Evolutionary conservation across 2,113 vertebrate genomes (phyloP), one percentile per base, ranked within the genome.

Genomic region (Mixornis gularis): DNA sequence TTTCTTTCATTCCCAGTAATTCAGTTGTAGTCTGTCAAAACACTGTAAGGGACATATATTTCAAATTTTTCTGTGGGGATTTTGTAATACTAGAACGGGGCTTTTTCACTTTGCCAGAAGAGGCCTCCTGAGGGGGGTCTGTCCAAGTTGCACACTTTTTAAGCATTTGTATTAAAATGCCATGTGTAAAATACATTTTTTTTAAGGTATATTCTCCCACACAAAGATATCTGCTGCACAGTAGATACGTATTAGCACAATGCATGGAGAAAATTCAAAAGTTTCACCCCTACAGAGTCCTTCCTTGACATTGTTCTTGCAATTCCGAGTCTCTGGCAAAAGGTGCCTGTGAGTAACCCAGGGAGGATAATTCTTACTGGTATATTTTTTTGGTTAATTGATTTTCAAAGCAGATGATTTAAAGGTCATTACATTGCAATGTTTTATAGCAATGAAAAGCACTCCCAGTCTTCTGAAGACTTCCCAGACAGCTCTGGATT

Each of bases 21-120:
- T 96, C 96, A 88, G 89, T 87, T 94, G 90, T 89, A 94, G 69
- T 84, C 80, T 95, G 96, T 96, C 96, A 94, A 94, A 93, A 90
- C 95, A 70, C 59, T 92, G 93, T 66, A 94, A 92, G 64, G 90
- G 89, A 96, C 95, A 79, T 38, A 91, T 95, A 94, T 93, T 95
- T 97, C 92, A 93, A 74, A 70, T 93, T 87, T 94, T 90, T 93
- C 94, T 86, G 92, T 48, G 78, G 86, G 86, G 92, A 96, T 85
- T 94, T 94, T 91, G 73, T 96, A 91, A 85, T 94, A 71, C 72
- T 73, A 62, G 48, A 79, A 84, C 40, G 46, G 62, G 92, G 92
- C 41, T 76, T 93, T 86, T 95, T 93, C 72, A 70, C 87, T 96
- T 88, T 85, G 62, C 79, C 93, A 60, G 25, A 93, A 74, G 84